phyloP scores from a whole-genome alignment of 2,888 invertebrate species.

The Germaria angustata region DNA sequence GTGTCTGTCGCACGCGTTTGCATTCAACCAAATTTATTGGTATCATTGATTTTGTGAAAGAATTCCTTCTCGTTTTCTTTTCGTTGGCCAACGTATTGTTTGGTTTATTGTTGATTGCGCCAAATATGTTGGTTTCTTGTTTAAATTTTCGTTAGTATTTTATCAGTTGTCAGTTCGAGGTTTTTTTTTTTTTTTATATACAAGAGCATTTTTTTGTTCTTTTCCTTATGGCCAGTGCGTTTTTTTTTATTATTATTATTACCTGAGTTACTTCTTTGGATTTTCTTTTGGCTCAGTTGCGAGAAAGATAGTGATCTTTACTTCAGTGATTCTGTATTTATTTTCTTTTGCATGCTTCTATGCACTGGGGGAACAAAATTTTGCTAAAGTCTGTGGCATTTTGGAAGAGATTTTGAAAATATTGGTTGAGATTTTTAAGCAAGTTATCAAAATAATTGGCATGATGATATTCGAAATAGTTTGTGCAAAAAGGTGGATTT shows the following conservation, averaged over 20 bases:
- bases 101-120: conserved; percentile 51
- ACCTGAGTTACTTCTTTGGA: conserved; percentile 2
- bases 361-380: conserved; percentile 42
- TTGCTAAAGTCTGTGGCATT: conserved; percentile 52
- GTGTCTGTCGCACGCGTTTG: conserved; percentile 76
- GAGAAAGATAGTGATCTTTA: conserved; percentile 62
- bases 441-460: conserved; percentile 43
- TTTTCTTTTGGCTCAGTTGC: conserved; percentile 48
- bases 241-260: conserved; percentile 30
- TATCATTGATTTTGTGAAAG: conserved; percentile 71
- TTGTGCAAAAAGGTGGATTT: background rate
- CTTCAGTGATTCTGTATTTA: conserved; percentile 45
- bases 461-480: background rate
- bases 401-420: conserved; percentile 48
- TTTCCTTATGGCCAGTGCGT: conserved; percentile 53
- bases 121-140: conserved; percentile 62
- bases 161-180: conserved; percentile 65
- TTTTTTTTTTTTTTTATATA: background rate
- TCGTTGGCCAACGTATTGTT: conserved; percentile 47
- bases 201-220: background rate
- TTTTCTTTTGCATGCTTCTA: conserved; percentile 17
- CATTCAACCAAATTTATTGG: conserved; percentile 78
- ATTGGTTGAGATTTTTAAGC: conserved; percentile 33
- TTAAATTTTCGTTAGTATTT: conserved; percentile 64
- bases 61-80: conserved; percentile 47